A percentile compares a stretch with the other conserved stretches of the same genome.
Evolutionary conservation across 1,140 invertebrate species (phyloP).

Genomic region (Hesperophylax magnus): DNA sequence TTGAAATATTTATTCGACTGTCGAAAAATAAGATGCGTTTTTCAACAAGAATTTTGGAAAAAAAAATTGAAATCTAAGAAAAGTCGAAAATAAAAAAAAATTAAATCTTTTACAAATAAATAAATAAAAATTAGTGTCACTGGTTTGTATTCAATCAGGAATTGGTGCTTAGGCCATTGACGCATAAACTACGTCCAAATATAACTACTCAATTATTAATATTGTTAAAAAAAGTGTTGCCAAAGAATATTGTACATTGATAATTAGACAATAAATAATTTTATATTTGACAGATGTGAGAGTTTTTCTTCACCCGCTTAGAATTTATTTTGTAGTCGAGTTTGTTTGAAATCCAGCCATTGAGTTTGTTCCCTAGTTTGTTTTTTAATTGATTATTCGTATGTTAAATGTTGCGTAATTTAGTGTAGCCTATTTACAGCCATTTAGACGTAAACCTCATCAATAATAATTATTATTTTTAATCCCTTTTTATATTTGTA

Average conservation of each 20-base stretch:
- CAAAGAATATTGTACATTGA: background rate
- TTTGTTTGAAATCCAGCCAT: constrained; percentile 32
- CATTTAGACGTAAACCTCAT: background rate
- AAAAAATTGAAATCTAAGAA: no score
- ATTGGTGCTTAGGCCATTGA: background rate
- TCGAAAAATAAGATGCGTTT: no score
- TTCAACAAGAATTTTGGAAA: no score
- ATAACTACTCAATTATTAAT: background rate
- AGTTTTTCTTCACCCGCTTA: constrained; percentile 21
- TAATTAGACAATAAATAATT: constrained; percentile 28
- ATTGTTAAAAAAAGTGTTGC: no score
- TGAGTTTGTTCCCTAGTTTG: constrained; percentile 8
- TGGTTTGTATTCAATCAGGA: no score
- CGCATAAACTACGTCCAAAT: background rate
- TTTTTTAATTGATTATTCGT: background rate
- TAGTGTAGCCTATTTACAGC: background rate
- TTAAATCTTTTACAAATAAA: no score
- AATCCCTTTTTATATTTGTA: no score
- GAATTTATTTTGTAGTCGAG: constrained; percentile 38
- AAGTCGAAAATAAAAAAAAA: no score
- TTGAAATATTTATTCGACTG: no score
- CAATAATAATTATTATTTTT: background rate
- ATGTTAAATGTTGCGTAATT: background rate
- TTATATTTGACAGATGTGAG: constrained; percentile 3
- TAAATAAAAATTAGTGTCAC: no score